Conservation (phyloP, 2,888 invertebrate species). For the Brachyptera risi region DNA sequence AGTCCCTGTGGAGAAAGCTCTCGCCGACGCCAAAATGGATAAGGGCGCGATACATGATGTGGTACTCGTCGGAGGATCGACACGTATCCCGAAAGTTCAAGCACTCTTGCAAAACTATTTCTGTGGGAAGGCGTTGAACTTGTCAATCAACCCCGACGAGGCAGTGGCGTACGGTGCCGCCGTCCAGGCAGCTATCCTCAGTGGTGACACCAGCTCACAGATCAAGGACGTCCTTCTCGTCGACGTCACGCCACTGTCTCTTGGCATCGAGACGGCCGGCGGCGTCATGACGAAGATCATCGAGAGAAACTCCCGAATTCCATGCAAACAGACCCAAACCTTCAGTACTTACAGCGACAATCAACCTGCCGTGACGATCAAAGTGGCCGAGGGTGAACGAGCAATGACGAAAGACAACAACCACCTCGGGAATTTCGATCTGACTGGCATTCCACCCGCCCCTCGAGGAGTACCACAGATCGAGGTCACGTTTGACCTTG, state of each 20-base stretch:
- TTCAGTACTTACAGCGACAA: slow-evolving; percentile 92
- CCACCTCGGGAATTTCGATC: slow-evolving; percentile 69
- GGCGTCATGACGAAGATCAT: slow-evolving; percentile 70
- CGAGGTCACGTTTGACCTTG: no score
- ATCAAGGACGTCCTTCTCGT: slow-evolving; percentile 71
- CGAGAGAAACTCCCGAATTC: slow-evolving; percentile 54
- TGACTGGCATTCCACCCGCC: slow-evolving; percentile 79
- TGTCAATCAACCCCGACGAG: slow-evolving; percentile 72
- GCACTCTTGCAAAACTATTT: slow-evolving; percentile 60
- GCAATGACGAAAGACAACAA: slow-evolving; percentile 88
- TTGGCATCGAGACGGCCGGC: slow-evolving; percentile 75
- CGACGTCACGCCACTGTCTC: slow-evolving; percentile 64
- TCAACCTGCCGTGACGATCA: slow-evolving; percentile 84
- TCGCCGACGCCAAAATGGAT: slow-evolving; percentile 74
- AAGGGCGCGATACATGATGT: slow-evolving; percentile 72
- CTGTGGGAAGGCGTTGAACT: slow-evolving; percentile 63
- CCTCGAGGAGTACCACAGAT: slow-evolving; percentile 77
- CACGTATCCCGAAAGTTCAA: slow-evolving; percentile 75
- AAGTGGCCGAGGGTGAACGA: slow-evolving; percentile 81
- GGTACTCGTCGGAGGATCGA: slow-evolving; percentile 78
- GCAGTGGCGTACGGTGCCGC: slow-evolving; percentile 46
- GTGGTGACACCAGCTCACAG: slow-evolving; percentile 51
- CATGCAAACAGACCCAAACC: slow-evolving; percentile 56
- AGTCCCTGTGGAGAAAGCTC: slow-evolving; percentile 72
- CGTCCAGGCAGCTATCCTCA: slow-evolving; percentile 40